Evolutionary conservation across 1,140 invertebrate genomes (phyloP), one percentile per base, ranked within the genome.

Genomic region (Bombus pyrosoma): DNA sequence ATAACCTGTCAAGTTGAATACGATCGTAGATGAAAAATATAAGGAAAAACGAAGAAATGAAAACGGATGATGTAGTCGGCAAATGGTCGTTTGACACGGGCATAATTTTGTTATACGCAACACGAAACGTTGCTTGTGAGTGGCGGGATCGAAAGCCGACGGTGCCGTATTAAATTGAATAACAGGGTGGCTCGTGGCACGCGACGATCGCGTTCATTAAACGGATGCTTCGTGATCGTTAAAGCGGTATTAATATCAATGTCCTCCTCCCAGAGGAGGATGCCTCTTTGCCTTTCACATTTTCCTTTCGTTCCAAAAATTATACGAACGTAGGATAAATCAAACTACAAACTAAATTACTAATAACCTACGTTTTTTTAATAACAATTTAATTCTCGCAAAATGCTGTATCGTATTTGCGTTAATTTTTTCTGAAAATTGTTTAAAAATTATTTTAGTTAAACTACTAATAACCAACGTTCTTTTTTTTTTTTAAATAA

Each of bases 161-260:
- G 73, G 62, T 41, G 32, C 66, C 15, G 69, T 41, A 53, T 80
- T 89, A 78, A 91, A 91, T 89, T 91, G 90, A 85, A 91, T 91
- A 91, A 91, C 81, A 80, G 86, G 86, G 41, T 78, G 72, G 81
- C 83, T 88, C 90, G 87, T 91, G 90, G 86, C 90, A 91, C 89
- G 78, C 85, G 79, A 85, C 79, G 83, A 89, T 88, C 86, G 43
- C 57, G 69, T 89, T 89, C 83, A 77, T 88, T 87, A 88, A 85
- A 77, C 41, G 73, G 89, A 85, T 57, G 72, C 75, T 82, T 66
- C 76, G 76, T 68, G 83, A 71, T 80, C 81, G 84, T 86, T 86
- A 81, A 75, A 78, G 47, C 72, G 47, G 76, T 80, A 91, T 91
- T 91, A 91, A 91, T 91, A 91, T 91, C 87, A 91, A 91, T 89